phyloP scores from a whole-genome alignment of 2,888 invertebrate genomes.

The Chirona hameri region DNA sequence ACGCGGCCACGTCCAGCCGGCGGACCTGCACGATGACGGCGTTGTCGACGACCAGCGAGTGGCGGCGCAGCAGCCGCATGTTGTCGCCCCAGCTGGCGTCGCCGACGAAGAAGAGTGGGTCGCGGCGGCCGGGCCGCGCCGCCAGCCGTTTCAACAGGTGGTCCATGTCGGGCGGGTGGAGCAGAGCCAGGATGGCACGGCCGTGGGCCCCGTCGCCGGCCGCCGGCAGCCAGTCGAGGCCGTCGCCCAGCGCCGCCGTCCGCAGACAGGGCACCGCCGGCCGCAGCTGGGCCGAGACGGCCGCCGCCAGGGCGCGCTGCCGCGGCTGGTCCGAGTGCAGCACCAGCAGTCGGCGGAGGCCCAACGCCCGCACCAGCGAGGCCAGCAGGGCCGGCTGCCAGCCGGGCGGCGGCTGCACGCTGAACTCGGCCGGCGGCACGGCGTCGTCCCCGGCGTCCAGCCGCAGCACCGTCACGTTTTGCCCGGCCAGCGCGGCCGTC shows the following conservation, averaged over 20 bases:
- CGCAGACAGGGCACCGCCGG: background rate
- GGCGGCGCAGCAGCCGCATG: constrained; percentile 32
- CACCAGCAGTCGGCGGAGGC: background rate
- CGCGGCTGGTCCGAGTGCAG: background rate
- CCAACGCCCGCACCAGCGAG: background rate
- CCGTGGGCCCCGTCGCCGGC: background rate
- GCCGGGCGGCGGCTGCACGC: background rate
- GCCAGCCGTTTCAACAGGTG: background rate
- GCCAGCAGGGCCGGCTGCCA: background rate
- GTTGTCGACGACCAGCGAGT: constrained; percentile 1
- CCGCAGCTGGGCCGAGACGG: background rate
- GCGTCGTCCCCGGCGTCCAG: background rate
- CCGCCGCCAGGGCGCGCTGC: background rate
- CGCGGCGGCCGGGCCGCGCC: background rate
- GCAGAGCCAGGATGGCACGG: background rate
- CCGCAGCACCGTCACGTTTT: background rate
- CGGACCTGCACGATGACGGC: background rate
- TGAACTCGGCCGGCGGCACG: background rate
- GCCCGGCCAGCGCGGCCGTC: background rate
- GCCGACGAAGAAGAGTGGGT: constrained; percentile 36
- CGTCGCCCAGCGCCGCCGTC: background rate
- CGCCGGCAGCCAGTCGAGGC: background rate
- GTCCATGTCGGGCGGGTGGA: background rate
- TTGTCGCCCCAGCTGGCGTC: constrained; percentile 39
- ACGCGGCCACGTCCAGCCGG: background rate